Conservation (phyloP, 1,140 invertebrate genomes). For the Cherax quadricarinatus region DNA sequence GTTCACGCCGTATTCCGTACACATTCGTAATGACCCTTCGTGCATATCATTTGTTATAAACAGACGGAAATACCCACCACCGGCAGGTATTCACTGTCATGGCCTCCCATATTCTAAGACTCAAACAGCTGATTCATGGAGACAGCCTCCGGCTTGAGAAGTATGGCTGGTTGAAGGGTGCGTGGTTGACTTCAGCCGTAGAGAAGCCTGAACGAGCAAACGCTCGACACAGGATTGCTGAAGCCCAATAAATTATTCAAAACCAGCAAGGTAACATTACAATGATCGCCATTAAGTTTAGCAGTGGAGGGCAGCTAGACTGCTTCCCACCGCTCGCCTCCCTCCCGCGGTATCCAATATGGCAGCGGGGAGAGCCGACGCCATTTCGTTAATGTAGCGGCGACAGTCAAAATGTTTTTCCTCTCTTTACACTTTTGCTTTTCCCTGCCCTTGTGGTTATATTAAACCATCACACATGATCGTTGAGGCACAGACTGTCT, state of each 20-base stretch:
- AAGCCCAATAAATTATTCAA: constrained; percentile 50
- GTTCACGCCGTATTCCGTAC: background rate
- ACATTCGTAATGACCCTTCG: background rate
- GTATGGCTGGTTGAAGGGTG: background rate
- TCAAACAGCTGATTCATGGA: background rate
- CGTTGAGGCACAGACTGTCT: background rate
- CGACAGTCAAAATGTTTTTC: background rate
- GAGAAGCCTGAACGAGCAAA: background rate
- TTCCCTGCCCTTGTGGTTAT: background rate
- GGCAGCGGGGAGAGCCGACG: constrained; percentile 52
- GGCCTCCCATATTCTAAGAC: background rate
- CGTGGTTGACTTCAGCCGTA: background rate
- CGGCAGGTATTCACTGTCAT: background rate
- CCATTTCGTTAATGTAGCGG: constrained; percentile 52
- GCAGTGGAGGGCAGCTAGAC: background rate
- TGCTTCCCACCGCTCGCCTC: constrained; percentile 5
- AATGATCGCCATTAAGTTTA: constrained; percentile 51
- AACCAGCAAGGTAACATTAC: constrained; percentile 30
- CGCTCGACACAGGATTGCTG: background rate
- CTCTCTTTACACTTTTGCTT: background rate
- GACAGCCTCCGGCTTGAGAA: background rate
- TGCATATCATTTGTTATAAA: background rate
- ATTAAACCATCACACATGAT: background rate
- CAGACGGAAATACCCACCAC: background rate
- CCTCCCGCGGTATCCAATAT: constrained; percentile 46